Percentiles rank a stretch among this genome's conserved stretches.
phyloP scores from a whole-genome alignment of 2,797 vertebrate genomes.

The Arremon brunneinucha region DNA sequence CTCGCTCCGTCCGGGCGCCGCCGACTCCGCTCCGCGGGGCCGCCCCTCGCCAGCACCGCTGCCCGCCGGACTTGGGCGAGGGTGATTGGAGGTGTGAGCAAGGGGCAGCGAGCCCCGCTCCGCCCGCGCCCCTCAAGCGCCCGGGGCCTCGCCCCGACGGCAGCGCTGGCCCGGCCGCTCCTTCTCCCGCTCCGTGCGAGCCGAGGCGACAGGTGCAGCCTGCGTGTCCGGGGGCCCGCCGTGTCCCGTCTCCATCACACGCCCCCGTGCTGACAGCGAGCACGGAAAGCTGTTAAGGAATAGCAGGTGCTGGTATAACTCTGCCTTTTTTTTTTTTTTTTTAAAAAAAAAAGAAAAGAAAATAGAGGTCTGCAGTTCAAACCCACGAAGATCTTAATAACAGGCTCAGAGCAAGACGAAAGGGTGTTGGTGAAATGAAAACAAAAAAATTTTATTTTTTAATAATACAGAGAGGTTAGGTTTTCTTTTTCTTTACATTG shows the following conservation, averaged over 20 bases:
- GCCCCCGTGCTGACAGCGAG: neutral
- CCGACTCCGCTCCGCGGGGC: neutral
- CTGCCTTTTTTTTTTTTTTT: neutral
- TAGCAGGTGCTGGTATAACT: constrained; percentile 7
- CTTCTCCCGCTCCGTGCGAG: neutral
- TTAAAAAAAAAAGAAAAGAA: neutral
- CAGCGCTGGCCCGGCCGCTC: neutral
- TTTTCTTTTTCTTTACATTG: neutral
- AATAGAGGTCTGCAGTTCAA: neutral
- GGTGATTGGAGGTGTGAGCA: no score
- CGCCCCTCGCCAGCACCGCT: neutral
- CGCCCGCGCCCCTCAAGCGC: neutral
- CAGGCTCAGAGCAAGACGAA: constrained; percentile 4
- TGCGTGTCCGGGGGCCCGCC: neutral
- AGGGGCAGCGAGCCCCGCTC: neutral
- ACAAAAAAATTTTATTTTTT: neutral
- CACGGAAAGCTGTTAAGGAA: neutral
- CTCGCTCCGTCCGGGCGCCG: neutral
- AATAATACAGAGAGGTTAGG: neutral
- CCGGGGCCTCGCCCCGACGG: neutral
- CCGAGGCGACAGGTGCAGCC: neutral
- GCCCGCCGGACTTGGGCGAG: neutral
- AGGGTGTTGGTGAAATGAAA: constrained; percentile 27
- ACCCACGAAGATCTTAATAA: constrained; percentile 17
- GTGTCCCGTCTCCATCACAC: neutral